A percentile compares a stretch with the other conserved stretches of the same genome.
These are phyloP conservation scores for Rhopalosiphum nymphaeae DNA, from an alignment of 2,888 invertebrate genomes.

Conservation along the genomic window DNA sequence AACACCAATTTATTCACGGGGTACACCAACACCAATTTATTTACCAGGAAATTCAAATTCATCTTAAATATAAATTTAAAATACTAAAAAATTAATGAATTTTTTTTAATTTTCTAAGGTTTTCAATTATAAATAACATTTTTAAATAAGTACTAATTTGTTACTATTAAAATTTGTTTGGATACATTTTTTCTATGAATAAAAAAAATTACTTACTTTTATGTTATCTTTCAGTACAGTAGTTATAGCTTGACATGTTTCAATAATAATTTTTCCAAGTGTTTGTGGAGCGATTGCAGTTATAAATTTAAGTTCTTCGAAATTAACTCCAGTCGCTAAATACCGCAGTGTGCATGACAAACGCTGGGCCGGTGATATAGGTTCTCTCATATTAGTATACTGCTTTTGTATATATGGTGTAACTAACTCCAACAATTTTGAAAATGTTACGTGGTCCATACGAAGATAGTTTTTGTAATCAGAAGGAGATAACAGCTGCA, in stretches of 20 bases:
- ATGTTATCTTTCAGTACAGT: conserved; percentile 34
- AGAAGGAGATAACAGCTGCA: background rate
- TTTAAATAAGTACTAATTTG: too few relatives aligned
- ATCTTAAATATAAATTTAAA: too few relatives aligned
- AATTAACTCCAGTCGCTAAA: conserved; percentile 67
- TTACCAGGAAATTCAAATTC: too few relatives aligned
- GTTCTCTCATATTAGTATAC: background rate
- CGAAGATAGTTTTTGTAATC: conserved; percentile 22
- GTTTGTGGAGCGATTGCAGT: conserved; percentile 66
- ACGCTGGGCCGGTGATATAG: conserved; percentile 29
- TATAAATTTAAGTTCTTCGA: conserved; percentile 67
- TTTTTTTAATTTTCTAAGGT: too few relatives aligned
- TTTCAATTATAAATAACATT: too few relatives aligned
- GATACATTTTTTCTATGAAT: too few relatives aligned
- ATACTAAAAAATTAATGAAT: too few relatives aligned
- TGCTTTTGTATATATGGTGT: background rate
- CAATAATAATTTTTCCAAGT: conserved; percentile 66
- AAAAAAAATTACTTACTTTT: conserved; percentile 37
- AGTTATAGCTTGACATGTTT: conserved; percentile 66
- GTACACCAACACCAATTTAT: too few relatives aligned
- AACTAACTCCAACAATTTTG: conserved; percentile 3
- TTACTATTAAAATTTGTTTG: too few relatives aligned
- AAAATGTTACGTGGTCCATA: conserved; percentile 29
- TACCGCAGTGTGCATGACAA: conserved; percentile 67
- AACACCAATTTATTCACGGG: too few relatives aligned